Percentiles rank a stretch among this genome's conserved stretches.
Evolutionary conservation across 2,888 invertebrate genomes (phyloP).

Genomic region (Saturnia japonica): DNA sequence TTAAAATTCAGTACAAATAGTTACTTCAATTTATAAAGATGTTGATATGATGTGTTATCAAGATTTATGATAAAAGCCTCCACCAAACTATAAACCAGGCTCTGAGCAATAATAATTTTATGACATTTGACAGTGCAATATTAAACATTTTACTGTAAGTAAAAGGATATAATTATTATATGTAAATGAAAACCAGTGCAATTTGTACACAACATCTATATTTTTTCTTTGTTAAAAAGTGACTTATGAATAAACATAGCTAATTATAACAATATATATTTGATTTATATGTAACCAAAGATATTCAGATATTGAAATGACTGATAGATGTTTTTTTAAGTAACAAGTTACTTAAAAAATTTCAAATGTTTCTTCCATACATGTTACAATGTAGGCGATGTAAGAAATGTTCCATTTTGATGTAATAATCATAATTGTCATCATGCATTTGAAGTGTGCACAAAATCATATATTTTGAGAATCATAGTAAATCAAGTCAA

Average conservation of each 20-base stretch:
- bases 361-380: conserved; percentile 45
- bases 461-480: conserved; percentile 42
- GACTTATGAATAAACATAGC: conserved; percentile 42
- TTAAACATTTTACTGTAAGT: conserved; percentile 76
- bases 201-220: conserved; percentile 30
- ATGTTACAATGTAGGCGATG: conserved; percentile 46
- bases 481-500: conserved; percentile 5
- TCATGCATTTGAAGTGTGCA: conserved; percentile 63
- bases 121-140: conserved; percentile 73
- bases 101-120: conserved; percentile 30
- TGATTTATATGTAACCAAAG: conserved; percentile 66
- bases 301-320: conserved; percentile 58
- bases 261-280: conserved; percentile 33
- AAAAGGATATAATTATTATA: conserved; percentile 61
- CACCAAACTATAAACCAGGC: background rate
- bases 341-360: conserved; percentile 15
- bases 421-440: conserved; percentile 39
- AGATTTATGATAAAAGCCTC: background rate
- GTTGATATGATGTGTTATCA: background rate
- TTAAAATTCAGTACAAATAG: background rate
- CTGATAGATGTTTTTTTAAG: conserved; percentile 36
- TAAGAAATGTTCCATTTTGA: conserved; percentile 49
- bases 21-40: background rate
- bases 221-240: conserved; percentile 43
- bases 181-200: conserved; percentile 25